Evolutionary conservation across 2,113 vertebrate species (phyloP).

Genomic region (Perca flavescens): DNA sequence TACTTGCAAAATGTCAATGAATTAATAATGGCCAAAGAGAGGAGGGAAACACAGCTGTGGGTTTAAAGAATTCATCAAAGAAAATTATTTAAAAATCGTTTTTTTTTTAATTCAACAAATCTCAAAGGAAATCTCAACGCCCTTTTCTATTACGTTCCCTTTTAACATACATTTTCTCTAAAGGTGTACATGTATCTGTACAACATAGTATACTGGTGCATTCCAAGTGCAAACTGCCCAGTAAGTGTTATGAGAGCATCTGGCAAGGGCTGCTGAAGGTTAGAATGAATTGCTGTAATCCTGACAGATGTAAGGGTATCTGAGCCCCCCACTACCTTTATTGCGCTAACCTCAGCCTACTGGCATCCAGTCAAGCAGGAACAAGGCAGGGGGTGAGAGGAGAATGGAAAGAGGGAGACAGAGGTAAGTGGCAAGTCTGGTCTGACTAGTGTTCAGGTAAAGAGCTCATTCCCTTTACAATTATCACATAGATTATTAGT

Average conservation of each 20-base stretch:
- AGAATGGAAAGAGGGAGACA: slow-evolving; percentile 11
- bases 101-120: slow-evolving; percentile 71
- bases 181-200: slow-evolving; percentile 19
- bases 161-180: slow-evolving; percentile 36
- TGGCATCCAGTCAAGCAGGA: slow-evolving; percentile 44
- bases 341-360: slow-evolving; percentile 37
- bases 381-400: slow-evolving; percentile 25
- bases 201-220: background rate
- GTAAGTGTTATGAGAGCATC: slow-evolving; percentile 43
- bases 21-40: slow-evolving; percentile 72
- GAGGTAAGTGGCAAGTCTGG: slow-evolving; percentile 21
- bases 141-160: slow-evolving; percentile 8
- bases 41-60: slow-evolving; percentile 59
- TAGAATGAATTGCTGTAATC: slow-evolving; percentile 59
- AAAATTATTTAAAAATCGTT: slow-evolving; percentile 69
- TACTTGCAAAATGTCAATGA: slow-evolving; percentile 70
- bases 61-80: slow-evolving; percentile 77
- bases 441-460: slow-evolving; percentile 44
- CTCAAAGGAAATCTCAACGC: slow-evolving; percentile 43
- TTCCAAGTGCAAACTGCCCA: slow-evolving; percentile 29
- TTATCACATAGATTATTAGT: slow-evolving; percentile 65
- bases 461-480: slow-evolving; percentile 48
- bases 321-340: slow-evolving; percentile 26
- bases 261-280: slow-evolving; percentile 68
- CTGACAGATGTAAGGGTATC: slow-evolving; percentile 48